phyloP scores from a whole-genome alignment of 2,113 vertebrate species.

The Falco punctatus region DNA sequence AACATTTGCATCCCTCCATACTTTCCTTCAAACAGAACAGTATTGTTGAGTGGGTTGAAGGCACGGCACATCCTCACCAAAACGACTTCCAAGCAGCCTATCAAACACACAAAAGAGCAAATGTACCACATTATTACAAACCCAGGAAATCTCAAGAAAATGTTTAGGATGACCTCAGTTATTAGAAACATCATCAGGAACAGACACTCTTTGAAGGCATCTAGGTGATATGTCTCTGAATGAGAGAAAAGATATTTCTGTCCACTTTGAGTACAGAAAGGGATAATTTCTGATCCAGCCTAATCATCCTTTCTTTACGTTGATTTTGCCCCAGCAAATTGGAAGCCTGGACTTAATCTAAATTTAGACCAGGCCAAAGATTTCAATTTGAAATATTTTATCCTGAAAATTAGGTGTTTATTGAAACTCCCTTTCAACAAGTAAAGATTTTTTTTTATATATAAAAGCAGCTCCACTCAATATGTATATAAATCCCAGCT shows the following conservation, averaged over 20 bases:
- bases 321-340: not conserved
- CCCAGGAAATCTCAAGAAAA: not conserved
- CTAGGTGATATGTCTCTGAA: not conserved
- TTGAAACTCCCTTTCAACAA: not conserved
- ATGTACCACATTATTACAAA: not conserved
- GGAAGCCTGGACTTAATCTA: not conserved
- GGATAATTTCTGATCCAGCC: not conserved
- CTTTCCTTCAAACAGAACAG: slow-evolving; percentile 99
- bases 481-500: not conserved
- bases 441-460: not conserved
- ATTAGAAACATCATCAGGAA: not conserved
- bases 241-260: not conserved
- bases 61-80: slow-evolving; percentile 99
- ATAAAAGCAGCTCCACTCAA: not conserved
- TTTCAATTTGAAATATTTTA: not conserved
- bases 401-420: not conserved
- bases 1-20: slow-evolving; percentile 99
- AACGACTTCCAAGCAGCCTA: slow-evolving; percentile 98
- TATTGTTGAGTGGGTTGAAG: slow-evolving; percentile 99
- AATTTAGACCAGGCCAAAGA: not conserved
- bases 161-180: not conserved
- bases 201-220: not conserved
- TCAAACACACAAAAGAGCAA: not conserved
- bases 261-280: not conserved
- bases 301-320: not conserved